These are phyloP conservation scores for Dendrophyllia cribrosa DNA, from an alignment of 64 coral and sea anemone genomes.

Conservation along the genomic window DNA sequence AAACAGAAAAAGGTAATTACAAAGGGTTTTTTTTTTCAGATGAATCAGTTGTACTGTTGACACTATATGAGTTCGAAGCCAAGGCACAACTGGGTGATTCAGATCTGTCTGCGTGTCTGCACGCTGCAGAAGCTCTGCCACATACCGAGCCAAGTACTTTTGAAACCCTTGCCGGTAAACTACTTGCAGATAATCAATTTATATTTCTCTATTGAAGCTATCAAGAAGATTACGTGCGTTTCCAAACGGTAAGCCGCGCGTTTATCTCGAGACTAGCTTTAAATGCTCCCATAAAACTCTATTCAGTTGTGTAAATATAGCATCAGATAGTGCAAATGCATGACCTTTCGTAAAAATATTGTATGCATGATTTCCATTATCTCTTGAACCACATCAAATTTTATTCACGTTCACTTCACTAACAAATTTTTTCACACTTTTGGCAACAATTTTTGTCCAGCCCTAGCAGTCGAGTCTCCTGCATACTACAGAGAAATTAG, in stretches of 20 bases:
- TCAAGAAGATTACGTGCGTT: background rate
- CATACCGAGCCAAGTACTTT: conserved; percentile 81
- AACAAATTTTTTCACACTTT: too few species aligned
- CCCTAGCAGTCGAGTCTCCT: conserved; percentile 79
- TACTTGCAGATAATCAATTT: background rate
- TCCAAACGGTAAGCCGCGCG: too few species aligned
- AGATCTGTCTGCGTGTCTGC: conserved; percentile 77
- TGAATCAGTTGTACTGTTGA: conserved; percentile 70
- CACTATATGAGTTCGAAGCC: conserved; percentile 95
- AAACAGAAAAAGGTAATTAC: background rate
- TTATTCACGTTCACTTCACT: too few species aligned
- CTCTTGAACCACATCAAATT: too few species aligned
- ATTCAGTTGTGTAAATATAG: too few species aligned
- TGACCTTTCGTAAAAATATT: too few species aligned
- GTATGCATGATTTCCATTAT: too few species aligned
- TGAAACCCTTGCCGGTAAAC: conserved; percentile 93
- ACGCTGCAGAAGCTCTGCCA: conserved; percentile 58
- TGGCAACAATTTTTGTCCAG: conserved; percentile 2
- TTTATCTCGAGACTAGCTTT: too few species aligned
- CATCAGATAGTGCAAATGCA: too few species aligned
- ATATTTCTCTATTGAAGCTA: background rate
- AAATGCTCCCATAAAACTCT: too few species aligned
- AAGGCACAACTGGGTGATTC: conserved; percentile 85
- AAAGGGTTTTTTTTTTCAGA: conserved; percentile 31
- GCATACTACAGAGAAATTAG: conserved; percentile 75